Evolutionary conservation across 2,797 vertebrate species (phyloP).

Genomic region (Macropus fuliginosus): DNA sequence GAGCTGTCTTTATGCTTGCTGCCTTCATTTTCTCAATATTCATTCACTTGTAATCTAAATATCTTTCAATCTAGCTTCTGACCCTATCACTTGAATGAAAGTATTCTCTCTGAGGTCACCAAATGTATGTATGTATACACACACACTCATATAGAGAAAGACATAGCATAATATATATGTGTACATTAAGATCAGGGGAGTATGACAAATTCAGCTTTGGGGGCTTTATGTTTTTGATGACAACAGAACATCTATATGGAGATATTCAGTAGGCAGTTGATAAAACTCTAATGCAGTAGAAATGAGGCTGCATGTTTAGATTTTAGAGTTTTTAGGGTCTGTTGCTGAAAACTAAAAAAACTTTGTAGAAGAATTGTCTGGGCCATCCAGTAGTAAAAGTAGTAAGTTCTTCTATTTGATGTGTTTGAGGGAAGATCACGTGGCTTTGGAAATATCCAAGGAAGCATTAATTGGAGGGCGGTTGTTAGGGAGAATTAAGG

Average conservation of each 20-base stretch:
- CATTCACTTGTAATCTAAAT: too few relatives aligned
- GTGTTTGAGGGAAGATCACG: not conserved
- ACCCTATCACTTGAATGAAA: too few relatives aligned
- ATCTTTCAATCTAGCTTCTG: too few relatives aligned
- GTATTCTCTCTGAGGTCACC: too few relatives aligned
- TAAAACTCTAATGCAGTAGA: not conserved
- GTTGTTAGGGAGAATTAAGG: not conserved
- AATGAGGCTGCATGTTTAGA: not conserved
- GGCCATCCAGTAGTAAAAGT: not conserved
- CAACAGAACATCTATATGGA: not conserved
- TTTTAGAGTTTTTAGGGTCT: not conserved
- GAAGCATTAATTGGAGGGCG: not conserved
- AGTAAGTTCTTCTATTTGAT: not conserved
- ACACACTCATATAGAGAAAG: too few relatives aligned
- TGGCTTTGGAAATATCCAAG: not conserved
- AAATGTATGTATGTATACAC: too few relatives aligned
- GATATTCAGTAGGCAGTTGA: not conserved
- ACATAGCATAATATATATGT: too few relatives aligned
- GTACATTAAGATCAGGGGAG: not conserved
- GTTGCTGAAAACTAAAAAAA: not conserved
- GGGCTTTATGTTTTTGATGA: not conserved
- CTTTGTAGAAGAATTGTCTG: not conserved
- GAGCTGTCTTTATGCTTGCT: too few relatives aligned
- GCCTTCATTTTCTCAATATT: too few relatives aligned
- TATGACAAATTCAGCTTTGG: not conserved